Percentiles rank a stretch among this genome's conserved stretches.
Evolutionary conservation across 2,113 vertebrate species (phyloP).

Genomic region (Callopanchax toddi): DNA sequence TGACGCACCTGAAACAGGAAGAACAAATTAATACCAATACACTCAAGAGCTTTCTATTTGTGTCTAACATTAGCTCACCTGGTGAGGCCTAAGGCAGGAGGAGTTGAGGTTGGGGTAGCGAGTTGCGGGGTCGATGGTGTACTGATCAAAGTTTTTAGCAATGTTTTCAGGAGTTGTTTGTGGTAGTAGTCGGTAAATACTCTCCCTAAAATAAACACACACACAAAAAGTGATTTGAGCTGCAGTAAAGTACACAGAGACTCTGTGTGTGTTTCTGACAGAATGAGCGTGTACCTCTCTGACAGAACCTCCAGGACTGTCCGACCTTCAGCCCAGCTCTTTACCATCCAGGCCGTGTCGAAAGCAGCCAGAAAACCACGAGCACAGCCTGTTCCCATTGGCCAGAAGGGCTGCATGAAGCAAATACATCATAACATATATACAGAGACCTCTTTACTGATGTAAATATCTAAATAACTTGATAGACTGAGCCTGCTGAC

Average conservation of each 20-base stretch:
- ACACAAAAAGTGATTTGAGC: not conserved
- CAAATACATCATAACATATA: not conserved
- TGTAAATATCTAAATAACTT: no score
- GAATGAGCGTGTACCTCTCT: constrained; percentile 82
- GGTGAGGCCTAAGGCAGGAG: constrained; percentile 87
- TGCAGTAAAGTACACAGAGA: no score
- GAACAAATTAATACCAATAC: not conserved
- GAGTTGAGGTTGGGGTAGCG: constrained; percentile 96
- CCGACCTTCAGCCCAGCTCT: constrained; percentile 89
- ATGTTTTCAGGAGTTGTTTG: constrained; percentile 97
- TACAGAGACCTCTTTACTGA: no score
- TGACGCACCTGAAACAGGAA: constrained; percentile 86
- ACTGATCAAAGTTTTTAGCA: constrained; percentile 96
- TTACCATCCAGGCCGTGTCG: constrained; percentile 96
- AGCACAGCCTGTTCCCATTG: constrained; percentile 98
- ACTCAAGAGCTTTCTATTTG: not conserved
- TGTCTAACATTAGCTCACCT: constrained; percentile 81
- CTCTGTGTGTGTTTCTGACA: not conserved
- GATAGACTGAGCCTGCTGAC: no score
- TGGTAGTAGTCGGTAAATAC: constrained; percentile 93
- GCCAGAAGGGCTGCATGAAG: constrained; percentile 92
- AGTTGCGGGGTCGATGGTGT: constrained; percentile 92
- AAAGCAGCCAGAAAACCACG: constrained; percentile 95
- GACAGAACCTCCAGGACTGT: constrained; percentile 89
- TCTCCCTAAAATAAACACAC: constrained; percentile 84